Evolutionary conservation across 2,888 invertebrate species (phyloP).

Genomic region (Himalopsyche kuldschensis): DNA sequence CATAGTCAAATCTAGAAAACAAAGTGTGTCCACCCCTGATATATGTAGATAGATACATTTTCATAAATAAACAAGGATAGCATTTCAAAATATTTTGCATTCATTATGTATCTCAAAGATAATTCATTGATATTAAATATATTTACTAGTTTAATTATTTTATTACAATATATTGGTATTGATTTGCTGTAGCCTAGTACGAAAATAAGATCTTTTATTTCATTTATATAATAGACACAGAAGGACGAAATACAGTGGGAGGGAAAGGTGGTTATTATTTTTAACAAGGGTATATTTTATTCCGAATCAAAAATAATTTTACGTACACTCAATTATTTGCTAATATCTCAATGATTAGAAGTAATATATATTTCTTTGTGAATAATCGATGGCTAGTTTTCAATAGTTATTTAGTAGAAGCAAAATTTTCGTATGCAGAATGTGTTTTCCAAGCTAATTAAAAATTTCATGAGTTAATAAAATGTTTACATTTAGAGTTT

Average conservation of each 20-base stretch:
- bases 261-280: neutral
- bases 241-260: conserved; percentile 19
- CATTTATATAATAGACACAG: neutral
- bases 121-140: conserved; percentile 25
- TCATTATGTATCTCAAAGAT: conserved; percentile 5
- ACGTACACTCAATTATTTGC: neutral
- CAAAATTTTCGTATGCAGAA: too few relatives aligned
- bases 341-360: neutral
- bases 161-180: conserved; percentile 4
- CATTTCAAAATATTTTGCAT: conserved; percentile 9
- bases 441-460: too few relatives aligned
- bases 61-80: neutral
- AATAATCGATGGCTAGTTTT: neutral
- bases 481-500: too few relatives aligned
- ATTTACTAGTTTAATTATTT: neutral
- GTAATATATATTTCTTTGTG: neutral
- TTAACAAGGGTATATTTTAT: neutral
- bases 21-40: too few relatives aligned
- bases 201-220: neutral
- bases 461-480: too few relatives aligned
- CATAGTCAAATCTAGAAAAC: too few relatives aligned
- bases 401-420: too few relatives aligned
- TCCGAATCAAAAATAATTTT: neutral
- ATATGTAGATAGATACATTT: too few relatives aligned
- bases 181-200: neutral